Evolutionary conservation across 2,888 invertebrate genomes (phyloP), one percentile per base, ranked within the genome.

Genomic region (Aphodius granarius): DNA sequence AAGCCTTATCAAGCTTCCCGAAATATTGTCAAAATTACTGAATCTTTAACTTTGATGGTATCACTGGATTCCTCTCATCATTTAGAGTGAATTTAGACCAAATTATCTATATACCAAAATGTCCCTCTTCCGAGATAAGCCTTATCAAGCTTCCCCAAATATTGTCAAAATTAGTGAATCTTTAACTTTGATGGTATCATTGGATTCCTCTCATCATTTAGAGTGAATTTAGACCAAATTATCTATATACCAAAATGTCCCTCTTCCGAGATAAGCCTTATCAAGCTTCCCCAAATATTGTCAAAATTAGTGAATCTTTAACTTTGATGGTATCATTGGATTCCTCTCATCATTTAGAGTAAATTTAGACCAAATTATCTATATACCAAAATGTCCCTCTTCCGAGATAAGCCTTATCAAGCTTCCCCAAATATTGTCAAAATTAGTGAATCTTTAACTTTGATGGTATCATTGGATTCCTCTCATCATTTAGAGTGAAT

Each of bases 401-500:
- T 3, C 2, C 4, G 43, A 43, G 43, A 43, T 43, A 43, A 0
- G 16, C 19, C 19, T 3, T 65, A 16, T 65, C 19, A 3, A 1
- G n/a, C 19, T 2, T 13, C 19, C 19, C 19, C 1, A 15, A 65
- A 19, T 0, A 18, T 2, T 19, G 6, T 65, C 6, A 65, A 65
- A 65, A 65, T 65, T 9, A 64, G 73, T 18, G 43, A 70, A 17
- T 9, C 71, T 63, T 76, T 76, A 64, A 63, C 77, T 63, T 71
- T 43, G 1, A 9, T 3, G 0, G 13, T 43, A 3, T 13, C 43
- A 43, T 1, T 43, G 43, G 43, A 43, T 43, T 43, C 43, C 43
- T 43, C 43, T 43, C 43, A 3, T 1, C 13, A 43, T 43, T 43
- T 43, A 43, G 43, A 2, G 13, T 13, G 0, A 43, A 43, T 43